phyloP scores from a whole-genome alignment of 1,140 invertebrate genomes.

The Panagrolaimus sp. region DNA sequence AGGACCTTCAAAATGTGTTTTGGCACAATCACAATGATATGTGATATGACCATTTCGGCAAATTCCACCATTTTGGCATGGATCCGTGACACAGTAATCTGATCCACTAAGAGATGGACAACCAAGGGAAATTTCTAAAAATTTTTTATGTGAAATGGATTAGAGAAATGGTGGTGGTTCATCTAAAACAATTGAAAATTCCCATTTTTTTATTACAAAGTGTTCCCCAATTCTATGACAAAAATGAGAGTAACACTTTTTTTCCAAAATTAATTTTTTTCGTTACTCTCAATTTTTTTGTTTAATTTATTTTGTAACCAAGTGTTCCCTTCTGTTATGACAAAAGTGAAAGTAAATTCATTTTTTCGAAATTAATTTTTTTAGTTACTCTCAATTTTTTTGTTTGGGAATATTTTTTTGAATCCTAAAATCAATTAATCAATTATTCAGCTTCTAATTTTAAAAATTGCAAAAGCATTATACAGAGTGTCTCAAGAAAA shows the following conservation, averaged over 20 bases:
- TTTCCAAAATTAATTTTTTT: too few relatives aligned
- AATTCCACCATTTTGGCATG: conserved; percentile 81
- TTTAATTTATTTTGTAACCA: background rate
- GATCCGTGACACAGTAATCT: conserved; percentile 79
- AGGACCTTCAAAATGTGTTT: conserved; percentile 79
- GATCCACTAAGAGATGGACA: conserved; percentile 73
- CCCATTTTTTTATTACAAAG: conserved; percentile 21
- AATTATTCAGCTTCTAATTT: too few relatives aligned
- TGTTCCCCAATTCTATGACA: background rate
- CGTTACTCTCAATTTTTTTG: too few relatives aligned
- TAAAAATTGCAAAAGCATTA: too few relatives aligned
- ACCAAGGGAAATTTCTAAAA: conserved; percentile 67
- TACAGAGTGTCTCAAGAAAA: too few relatives aligned
- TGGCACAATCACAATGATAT: conserved; percentile 87
- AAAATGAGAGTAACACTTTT: background rate
- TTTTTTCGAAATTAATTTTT: too few relatives aligned
- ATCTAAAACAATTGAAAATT: conserved; percentile 33
- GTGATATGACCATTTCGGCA: conserved; percentile 93
- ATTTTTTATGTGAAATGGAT: background rate
- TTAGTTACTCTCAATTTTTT: too few relatives aligned
- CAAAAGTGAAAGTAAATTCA: too few relatives aligned
- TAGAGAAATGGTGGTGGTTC: background rate
- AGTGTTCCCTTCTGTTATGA: too few relatives aligned
- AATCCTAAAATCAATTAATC: too few relatives aligned
- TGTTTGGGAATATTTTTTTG: too few relatives aligned